Conservation (phyloP, 2,888 invertebrate species). For the Crepidodera aurea region DNA sequence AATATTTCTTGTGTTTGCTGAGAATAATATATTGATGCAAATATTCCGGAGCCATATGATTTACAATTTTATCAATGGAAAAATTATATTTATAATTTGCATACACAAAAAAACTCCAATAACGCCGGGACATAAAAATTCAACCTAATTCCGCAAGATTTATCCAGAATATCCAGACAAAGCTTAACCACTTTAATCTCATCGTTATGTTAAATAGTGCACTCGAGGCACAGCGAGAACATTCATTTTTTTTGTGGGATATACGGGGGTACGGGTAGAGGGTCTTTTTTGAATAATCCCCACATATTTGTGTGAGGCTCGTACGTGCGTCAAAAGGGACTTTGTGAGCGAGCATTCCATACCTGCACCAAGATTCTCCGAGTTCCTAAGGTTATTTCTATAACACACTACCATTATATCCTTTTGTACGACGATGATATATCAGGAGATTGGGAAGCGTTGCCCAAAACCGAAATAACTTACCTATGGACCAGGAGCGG, state of each 20-base stretch:
- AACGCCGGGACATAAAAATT: background rate
- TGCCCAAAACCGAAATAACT: conserved; percentile 4
- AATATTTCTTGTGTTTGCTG: no score
- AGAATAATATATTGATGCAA: no score
- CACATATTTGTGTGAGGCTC: conserved; percentile 23
- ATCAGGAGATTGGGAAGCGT: conserved; percentile 18
- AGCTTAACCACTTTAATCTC: background rate
- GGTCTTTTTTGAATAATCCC: conserved; percentile 21
- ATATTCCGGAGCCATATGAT: no score
- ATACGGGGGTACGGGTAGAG: background rate
- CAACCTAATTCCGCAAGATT: conserved; percentile 4
- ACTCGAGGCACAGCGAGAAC: background rate
- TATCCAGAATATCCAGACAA: conserved; percentile 6
- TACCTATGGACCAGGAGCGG: background rate
- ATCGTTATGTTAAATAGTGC: background rate
- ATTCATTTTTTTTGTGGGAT: background rate
- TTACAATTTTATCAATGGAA: no score
- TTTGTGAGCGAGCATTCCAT: conserved; percentile 33
- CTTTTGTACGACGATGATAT: conserved; percentile 26
- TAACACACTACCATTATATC: conserved; percentile 18
- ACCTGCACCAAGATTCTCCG: conserved; percentile 24
- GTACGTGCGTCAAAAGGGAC: conserved; percentile 13
- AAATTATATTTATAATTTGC: no score
- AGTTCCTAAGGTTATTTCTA: conserved; percentile 25
- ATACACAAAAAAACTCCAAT: no score